A percentile compares a stretch with the other conserved stretches of the same genome.
Evolutionary conservation across 2,888 invertebrate genomes (phyloP).

Genomic region (Hypomecis atomaria): DNA sequence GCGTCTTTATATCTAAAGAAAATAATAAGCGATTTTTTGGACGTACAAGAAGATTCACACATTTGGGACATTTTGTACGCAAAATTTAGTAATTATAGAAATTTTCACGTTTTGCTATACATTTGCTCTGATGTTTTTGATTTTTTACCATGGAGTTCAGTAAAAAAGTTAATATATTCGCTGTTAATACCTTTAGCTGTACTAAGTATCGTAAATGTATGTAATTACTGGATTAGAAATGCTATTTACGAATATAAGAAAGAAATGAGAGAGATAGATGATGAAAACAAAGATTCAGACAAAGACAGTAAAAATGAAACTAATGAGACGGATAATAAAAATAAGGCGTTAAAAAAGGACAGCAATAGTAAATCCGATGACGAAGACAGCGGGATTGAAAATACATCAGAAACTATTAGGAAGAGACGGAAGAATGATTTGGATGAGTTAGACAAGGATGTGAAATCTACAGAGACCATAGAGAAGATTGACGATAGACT

Average conservation of each 20-base stretch:
- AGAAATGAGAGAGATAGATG: conserved; percentile 44
- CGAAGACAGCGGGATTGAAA: conserved; percentile 83
- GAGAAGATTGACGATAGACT: conserved; percentile 35
- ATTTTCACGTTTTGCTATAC: conserved; percentile 91
- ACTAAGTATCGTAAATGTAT: conserved; percentile 67
- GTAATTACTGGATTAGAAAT: conserved; percentile 65
- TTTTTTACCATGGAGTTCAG: conserved; percentile 85
- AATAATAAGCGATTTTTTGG: conserved; percentile 63
- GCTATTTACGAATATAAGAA: conserved; percentile 39
- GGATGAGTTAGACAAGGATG: conserved; percentile 51
- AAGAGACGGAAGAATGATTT: conserved; percentile 57
- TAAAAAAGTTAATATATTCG: conserved; percentile 80
- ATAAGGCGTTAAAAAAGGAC: conserved; percentile 34
- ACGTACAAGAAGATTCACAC: conserved; percentile 85
- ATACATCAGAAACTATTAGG: conserved; percentile 64
- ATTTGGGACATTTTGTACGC: conserved; percentile 89
- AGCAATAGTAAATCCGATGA: conserved; percentile 62
- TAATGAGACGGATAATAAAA: conserved; percentile 45
- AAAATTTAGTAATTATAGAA: conserved; percentile 87
- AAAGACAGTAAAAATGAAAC: conserved; percentile 45
- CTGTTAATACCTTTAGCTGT: conserved; percentile 85
- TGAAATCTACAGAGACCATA: conserved; percentile 44
- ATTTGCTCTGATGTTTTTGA: conserved; percentile 92
- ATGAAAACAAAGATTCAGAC: conserved; percentile 24
- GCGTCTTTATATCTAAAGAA: conserved; percentile 73